Evolutionary conservation across 1,140 invertebrate species (phyloP).

Genomic region (Ceratina calcarata): DNA sequence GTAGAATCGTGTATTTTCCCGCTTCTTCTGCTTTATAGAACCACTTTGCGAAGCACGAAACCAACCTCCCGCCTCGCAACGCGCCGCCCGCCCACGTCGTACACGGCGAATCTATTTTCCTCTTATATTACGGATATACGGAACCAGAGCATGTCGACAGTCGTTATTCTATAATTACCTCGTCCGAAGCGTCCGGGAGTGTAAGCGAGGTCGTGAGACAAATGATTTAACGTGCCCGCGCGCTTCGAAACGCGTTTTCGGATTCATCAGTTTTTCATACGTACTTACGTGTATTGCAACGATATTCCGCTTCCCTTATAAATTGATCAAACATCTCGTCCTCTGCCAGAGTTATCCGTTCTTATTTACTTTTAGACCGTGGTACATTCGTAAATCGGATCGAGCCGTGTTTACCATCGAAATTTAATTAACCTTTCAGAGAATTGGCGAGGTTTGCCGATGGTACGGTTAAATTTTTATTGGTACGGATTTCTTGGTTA

Average conservation of each 20-base stretch:
- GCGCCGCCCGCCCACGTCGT: slow-evolving; percentile 2
- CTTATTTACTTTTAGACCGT: background rate
- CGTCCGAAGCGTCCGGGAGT: background rate
- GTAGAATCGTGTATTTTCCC: slow-evolving; percentile 57
- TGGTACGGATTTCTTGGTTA: slow-evolving; percentile 16
- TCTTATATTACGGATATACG: slow-evolving; percentile 50
- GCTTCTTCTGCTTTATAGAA: slow-evolving; percentile 64
- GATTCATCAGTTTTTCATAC: slow-evolving; percentile 14
- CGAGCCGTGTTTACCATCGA: slow-evolving; percentile 2
- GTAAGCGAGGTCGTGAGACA: background rate
- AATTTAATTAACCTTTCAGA: slow-evolving; percentile 11
- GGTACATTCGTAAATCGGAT: background rate
- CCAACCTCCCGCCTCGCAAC: background rate
- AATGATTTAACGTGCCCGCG: slow-evolving; percentile 1
- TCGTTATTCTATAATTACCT: slow-evolving; percentile 58
- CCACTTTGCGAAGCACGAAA: slow-evolving; percentile 55
- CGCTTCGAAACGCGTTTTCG: background rate
- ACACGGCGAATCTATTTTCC: slow-evolving; percentile 42
- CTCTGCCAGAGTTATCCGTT: background rate
- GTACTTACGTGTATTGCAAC: background rate
- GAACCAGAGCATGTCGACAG: slow-evolving; percentile 24
- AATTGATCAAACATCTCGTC: slow-evolving; percentile 17
- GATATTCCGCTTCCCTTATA: too few species aligned
- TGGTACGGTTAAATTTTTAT: background rate
- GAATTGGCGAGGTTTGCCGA: background rate